Evolutionary conservation across 2,888 invertebrate species (phyloP), one percentile per base, ranked within the genome.

Genomic region (Bombylius major): DNA sequence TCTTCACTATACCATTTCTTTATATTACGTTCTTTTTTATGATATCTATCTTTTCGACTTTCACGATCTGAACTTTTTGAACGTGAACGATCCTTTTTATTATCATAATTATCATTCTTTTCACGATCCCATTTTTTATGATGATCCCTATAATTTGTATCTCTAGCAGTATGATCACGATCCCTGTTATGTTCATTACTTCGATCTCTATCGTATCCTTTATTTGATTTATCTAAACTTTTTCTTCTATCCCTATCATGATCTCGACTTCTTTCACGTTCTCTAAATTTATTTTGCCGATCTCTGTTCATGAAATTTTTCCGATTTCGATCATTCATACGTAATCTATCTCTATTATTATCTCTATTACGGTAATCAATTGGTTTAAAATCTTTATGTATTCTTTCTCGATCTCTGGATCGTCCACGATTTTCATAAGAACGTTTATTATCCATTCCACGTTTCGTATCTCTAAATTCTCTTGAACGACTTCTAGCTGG

Each of bases 11-110:
- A 47, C 62, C 52, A 65, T 11, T 55, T 51, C 13, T 58, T 59
- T 1, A 12, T 47, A 12, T 59, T 57, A 32, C 58, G 57, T 47
- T 58, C 58, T 12, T 54, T 64, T 65, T 52, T 67, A 63, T 50
- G 67, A 64, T 12, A 51, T 47, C n/a, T 58, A 59, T 70, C 65
- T 57, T 70, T 71, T 61, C 11, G 7, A 39, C 11, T 39, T 39
- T 39, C 11, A 11, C 12, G 23, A 23, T 67, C 59, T 46, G 51
- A 55, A 36, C 54, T 61, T 44, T 42, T 51, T 39, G 59, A 56
- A 44, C 33, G 55, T 39, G 62, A 60, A 13, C 56, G 42, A 0
- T 60, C 58, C 32, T 54, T 58, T 46, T 53, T 53, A 3, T 34
- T 13, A 23, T 53, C 58, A 42, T 11, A 5, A 42, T 11, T 11